phyloP scores from a whole-genome alignment of 2,888 invertebrate genomes.

The Eucera pruinosa region DNA sequence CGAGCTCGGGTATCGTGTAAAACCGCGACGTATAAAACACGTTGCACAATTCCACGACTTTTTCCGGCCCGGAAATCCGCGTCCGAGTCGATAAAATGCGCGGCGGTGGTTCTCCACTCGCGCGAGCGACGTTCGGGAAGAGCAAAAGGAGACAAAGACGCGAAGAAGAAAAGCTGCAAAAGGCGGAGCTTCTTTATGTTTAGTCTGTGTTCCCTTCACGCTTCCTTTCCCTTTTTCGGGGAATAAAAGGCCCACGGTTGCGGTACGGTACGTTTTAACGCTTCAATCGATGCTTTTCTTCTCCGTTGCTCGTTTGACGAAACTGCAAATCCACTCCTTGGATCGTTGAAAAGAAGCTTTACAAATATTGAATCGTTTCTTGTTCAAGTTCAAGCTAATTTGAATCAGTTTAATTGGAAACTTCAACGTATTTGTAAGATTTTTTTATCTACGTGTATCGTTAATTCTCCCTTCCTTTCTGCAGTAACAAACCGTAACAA shows the following conservation, averaged over 20 bases:
- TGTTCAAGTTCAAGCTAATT: too few species aligned
- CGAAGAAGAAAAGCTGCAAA: constrained; percentile 26
- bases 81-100: constrained; percentile 17
- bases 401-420: too few species aligned
- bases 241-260: neutral
- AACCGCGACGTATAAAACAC: constrained; percentile 11
- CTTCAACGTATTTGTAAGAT: too few species aligned
- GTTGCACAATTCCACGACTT: constrained; percentile 24
- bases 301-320: neutral
- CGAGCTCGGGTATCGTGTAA: neutral
- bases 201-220: neutral
- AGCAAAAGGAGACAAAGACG: constrained; percentile 5
- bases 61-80: constrained; percentile 22
- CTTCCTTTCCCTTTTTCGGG: neutral
- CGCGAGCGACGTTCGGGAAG: neutral
- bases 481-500: too few species aligned
- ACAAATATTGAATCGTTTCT: too few species aligned
- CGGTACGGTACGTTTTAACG: neutral
- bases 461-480: too few species aligned
- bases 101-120: neutral
- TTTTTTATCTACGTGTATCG: too few species aligned
- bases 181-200: constrained; percentile 26
- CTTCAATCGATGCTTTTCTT: neutral
- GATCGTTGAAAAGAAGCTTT: too few species aligned
- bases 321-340: too few species aligned